phyloP scores from a whole-genome alignment of 2,113 vertebrate genomes.

The Chlorodrepanis virens region DNA sequence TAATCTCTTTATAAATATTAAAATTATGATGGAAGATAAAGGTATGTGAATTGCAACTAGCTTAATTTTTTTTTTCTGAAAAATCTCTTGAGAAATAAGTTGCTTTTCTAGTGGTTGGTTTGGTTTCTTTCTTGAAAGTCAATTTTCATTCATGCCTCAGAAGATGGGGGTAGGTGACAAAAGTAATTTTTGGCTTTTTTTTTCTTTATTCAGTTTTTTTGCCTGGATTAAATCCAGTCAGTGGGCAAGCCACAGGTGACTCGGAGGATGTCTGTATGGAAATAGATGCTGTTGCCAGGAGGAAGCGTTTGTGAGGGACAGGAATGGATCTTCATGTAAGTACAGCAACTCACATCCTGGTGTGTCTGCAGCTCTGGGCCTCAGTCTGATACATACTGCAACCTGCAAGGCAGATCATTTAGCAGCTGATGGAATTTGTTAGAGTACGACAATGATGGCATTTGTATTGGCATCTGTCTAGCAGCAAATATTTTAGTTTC shows the following conservation, averaged over 20 bases:
- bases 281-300: neutral
- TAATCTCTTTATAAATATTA: neutral
- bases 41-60: neutral
- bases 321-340: neutral
- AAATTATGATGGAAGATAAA: neutral
- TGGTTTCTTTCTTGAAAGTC: neutral
- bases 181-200: neutral
- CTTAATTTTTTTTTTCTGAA: neutral
- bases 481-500: slow-evolving; percentile 54
- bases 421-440: slow-evolving; percentile 57
- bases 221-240: neutral
- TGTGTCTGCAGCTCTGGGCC: neutral
- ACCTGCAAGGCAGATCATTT: slow-evolving; percentile 58
- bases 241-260: neutral
- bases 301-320: neutral
- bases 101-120: neutral
- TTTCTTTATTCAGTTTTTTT: neutral
- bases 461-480: slow-evolving; percentile 54
- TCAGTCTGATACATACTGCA: slow-evolving; percentile 3
- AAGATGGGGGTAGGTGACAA: neutral
- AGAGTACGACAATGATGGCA: slow-evolving; percentile 39
- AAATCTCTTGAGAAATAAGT: neutral
- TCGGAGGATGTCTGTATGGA: neutral
- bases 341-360: neutral
- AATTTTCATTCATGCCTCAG: neutral